These are phyloP conservation scores for Catostylus mosaicus DNA, from an alignment of 30 jellyfish, hydroid and myxozoan genomes.

Conservation along the genomic window DNA sequence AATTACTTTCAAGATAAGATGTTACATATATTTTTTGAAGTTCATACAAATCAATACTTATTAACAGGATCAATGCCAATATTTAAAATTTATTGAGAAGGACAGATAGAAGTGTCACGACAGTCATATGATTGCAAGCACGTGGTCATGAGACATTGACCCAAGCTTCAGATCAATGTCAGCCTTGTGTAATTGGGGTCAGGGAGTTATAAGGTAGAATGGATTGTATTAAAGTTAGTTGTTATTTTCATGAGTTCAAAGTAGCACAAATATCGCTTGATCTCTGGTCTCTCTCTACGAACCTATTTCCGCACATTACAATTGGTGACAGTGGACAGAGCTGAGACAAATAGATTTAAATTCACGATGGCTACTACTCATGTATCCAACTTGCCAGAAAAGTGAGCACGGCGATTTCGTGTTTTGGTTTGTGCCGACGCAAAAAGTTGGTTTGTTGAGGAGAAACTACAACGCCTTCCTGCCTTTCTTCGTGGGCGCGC, in stretches of 20 bases:
- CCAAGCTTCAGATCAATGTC: no score
- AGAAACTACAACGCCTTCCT: background rate
- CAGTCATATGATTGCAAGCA: no score
- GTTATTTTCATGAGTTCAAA: background rate
- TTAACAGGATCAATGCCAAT: background rate
- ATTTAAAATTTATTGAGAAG: no score
- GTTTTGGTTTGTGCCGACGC: background rate
- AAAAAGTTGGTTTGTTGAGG: background rate
- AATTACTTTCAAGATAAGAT: no score
- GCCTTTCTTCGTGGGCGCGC: constrained; percentile 23
- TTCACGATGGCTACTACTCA: background rate
- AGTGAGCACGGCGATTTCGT: background rate
- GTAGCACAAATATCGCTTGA: background rate
- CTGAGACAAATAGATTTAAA: background rate
- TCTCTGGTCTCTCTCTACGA: background rate
- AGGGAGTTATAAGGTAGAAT: no score
- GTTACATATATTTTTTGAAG: no score
- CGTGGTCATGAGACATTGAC: no score
- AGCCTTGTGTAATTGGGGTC: no score
- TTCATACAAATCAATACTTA: no score
- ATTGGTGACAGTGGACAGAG: background rate
- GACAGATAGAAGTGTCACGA: no score
- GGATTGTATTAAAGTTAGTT: no score
- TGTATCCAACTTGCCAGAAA: background rate
- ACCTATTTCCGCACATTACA: no score